Evolutionary conservation across 2,888 invertebrate species (phyloP).

Genomic region (Cheiracanthium punctorium): DNA sequence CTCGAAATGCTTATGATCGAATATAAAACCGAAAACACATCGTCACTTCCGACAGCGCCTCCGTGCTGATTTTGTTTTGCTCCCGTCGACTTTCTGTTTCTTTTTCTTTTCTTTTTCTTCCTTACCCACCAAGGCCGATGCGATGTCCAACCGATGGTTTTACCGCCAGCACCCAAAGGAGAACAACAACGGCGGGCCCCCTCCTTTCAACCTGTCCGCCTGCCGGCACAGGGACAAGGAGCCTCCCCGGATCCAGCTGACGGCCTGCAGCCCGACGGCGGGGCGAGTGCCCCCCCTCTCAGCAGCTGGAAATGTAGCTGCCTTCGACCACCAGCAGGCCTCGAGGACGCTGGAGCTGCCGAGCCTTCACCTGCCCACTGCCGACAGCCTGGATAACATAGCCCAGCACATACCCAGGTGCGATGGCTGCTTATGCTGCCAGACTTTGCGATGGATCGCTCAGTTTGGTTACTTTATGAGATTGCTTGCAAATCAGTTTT

Average conservation of each 20-base stretch:
- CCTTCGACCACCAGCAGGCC: constrained; percentile 38
- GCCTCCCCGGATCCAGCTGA: constrained; percentile 51
- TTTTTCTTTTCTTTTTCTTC: not conserved
- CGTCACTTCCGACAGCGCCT: no score
- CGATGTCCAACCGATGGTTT: constrained; percentile 65
- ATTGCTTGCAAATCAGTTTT: no score
- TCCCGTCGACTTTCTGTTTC: not conserved
- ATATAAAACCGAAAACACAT: no score
- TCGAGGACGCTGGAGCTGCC: constrained; percentile 51
- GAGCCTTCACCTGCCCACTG: constrained; percentile 72
- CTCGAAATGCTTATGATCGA: no score
- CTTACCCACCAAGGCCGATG: constrained; percentile 49
- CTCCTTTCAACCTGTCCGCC: constrained; percentile 28
- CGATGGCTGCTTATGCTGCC: no score
- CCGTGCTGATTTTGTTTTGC: not conserved
- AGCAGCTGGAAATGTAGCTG: not conserved
- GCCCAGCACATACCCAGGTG: constrained; percentile 94
- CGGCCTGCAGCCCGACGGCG: constrained; percentile 57
- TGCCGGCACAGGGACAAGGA: not conserved
- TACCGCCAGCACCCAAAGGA: constrained; percentile 55
- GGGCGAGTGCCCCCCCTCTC: constrained; percentile 56
- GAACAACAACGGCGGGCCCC: constrained; percentile 24
- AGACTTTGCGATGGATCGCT: no score
- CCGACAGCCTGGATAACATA: constrained; percentile 93
- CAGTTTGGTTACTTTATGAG: no score